These are phyloP conservation scores for Zeus faber DNA, from an alignment of 2,113 vertebrate genomes.

Conservation along the genomic window DNA sequence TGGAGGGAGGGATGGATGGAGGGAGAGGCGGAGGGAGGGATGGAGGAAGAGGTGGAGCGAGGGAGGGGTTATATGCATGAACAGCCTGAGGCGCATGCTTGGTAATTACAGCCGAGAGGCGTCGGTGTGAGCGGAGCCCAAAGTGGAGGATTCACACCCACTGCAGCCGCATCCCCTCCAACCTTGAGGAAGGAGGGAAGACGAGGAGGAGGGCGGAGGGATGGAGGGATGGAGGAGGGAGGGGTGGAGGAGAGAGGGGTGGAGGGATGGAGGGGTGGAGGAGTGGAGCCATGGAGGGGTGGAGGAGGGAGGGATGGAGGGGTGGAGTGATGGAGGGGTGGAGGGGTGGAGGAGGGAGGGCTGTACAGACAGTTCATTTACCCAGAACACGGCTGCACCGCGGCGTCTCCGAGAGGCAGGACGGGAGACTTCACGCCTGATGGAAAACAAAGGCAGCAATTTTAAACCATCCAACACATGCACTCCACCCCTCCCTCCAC, in stretches of 20 bases:
- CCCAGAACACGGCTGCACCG: conserved; percentile 63
- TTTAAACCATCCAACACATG: conserved; percentile 72
- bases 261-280: too few species aligned
- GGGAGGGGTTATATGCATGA: conserved; percentile 72
- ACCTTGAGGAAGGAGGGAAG: conserved; percentile 66
- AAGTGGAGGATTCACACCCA: conserved; percentile 64
- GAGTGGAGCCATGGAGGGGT: not conserved
- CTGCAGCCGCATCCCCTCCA: conserved; percentile 54
- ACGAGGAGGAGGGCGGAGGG: conserved; percentile 43
- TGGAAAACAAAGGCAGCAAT: conserved; percentile 80
- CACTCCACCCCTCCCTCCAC: not conserved
- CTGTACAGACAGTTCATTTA: conserved; percentile 79
- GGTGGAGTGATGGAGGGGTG: not conserved
- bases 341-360: conserved; percentile 50
- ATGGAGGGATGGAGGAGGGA: too few species aligned
- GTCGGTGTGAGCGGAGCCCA: conserved; percentile 68
- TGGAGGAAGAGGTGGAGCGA: conserved; percentile 55
- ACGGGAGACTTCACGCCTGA: conserved; percentile 70
- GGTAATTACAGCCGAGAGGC: conserved; percentile 76
- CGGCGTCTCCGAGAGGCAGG: conserved; percentile 68
- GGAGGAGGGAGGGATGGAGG: not conserved
- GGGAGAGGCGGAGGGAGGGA: not conserved
- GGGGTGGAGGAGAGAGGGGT: too few species aligned
- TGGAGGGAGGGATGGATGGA: conserved; percentile 60
- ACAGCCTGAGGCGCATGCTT: conserved; percentile 63